Evolutionary conservation across 1,140 invertebrate genomes (phyloP).

Genomic region (Ladona fulva): DNA sequence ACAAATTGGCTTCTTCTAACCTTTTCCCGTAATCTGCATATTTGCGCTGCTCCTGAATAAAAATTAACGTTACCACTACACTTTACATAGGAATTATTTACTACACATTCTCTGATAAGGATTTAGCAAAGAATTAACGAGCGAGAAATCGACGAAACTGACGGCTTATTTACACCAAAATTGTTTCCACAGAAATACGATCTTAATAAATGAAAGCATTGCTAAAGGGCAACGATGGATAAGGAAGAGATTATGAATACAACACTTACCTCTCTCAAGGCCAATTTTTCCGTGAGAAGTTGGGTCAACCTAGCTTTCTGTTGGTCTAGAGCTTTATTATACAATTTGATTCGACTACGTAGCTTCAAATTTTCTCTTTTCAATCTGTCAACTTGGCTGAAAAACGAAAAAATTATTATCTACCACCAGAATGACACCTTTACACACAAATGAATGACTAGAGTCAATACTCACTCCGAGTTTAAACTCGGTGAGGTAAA

Average conservation of each 20-base stretch:
- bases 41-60: background rate
- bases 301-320: background rate
- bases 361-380: background rate
- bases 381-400: background rate
- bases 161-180: too few relatives aligned
- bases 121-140: too few relatives aligned
- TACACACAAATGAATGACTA: background rate
- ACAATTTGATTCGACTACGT: background rate
- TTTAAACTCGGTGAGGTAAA: background rate
- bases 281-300: background rate
- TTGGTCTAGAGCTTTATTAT: background rate
- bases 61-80: too few relatives aligned
- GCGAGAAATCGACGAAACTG: too few relatives aligned
- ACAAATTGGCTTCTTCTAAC: background rate
- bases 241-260: background rate
- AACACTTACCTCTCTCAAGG: background rate
- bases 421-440: background rate
- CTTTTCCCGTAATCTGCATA: background rate
- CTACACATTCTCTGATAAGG: too few relatives aligned
- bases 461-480: background rate
- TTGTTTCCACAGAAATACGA: too few relatives aligned
- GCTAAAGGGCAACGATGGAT: background rate
- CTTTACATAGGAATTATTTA: too few relatives aligned
- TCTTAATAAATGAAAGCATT: too few relatives aligned
- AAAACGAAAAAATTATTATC: background rate